phyloP scores from a whole-genome alignment of 64 coral and sea anemone species.

The Stylophora pistillata region DNA sequence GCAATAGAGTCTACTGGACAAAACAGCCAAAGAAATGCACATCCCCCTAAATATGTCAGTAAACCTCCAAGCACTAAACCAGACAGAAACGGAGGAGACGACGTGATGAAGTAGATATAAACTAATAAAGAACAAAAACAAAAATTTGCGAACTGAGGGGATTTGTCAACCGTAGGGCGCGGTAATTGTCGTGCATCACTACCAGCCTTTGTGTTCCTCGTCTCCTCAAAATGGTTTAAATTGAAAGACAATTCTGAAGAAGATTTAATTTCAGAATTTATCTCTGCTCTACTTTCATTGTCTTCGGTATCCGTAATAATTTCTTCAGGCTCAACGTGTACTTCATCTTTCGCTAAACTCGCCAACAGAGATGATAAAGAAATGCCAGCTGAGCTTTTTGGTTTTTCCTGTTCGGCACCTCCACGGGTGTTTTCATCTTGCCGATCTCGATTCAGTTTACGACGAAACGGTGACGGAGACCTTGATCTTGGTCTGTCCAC shows the following conservation, averaged over 20 bases:
- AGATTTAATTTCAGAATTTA: conserved; percentile 8
- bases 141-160: conserved; percentile 63
- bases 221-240: conserved; percentile 6
- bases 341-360: conserved; percentile 67
- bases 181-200: background rate
- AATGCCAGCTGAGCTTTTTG: conserved; percentile 50
- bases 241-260: conserved; percentile 24
- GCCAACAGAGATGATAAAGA: conserved; percentile 87
- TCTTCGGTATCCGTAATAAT: conserved; percentile 15
- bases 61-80: conserved; percentile 71
- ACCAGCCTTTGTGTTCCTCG: background rate
- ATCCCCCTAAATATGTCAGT: conserved; percentile 73
- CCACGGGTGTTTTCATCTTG: conserved; percentile 46
- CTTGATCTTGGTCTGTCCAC: conserved; percentile 27
- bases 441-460: conserved; percentile 54
- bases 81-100: conserved; percentile 65
- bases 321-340: background rate
- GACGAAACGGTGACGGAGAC: conserved; percentile 84
- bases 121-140: conserved; percentile 56
- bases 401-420: conserved; percentile 45
- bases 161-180: background rate
- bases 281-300: conserved; percentile 23
- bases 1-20: conserved; percentile 77
- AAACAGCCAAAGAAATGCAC: conserved; percentile 72
- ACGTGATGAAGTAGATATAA: conserved; percentile 71